A percentile compares a stretch with the other conserved stretches of the same genome.
These are phyloP conservation scores for Pseudorhiza aurosa DNA, from an alignment of 30 jellyfish, hydroid and myxozoan genomes.

Conservation along the genomic window DNA sequence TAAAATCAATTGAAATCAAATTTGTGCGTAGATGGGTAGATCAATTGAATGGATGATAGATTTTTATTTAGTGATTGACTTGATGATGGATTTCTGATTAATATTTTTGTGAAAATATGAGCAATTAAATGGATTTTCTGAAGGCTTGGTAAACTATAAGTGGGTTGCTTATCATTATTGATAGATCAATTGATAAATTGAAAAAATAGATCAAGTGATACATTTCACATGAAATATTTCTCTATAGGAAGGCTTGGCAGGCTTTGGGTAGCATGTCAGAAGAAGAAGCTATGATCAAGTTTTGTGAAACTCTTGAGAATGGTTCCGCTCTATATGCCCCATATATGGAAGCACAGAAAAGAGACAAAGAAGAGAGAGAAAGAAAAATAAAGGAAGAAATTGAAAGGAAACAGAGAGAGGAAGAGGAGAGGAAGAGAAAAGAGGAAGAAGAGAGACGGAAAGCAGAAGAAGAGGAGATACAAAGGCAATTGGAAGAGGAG, in stretches of 20 bases:
- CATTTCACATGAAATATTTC: too few relatives aligned
- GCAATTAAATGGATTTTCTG: too few relatives aligned
- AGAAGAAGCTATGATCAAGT: conserved; percentile 71
- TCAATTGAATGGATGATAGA: too few relatives aligned
- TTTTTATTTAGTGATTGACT: too few relatives aligned
- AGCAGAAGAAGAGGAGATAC: conserved; percentile 89
- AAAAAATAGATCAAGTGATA: too few relatives aligned
- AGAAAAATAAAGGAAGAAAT: conserved; percentile 69
- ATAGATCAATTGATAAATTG: too few relatives aligned
- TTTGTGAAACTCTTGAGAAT: conserved; percentile 76
- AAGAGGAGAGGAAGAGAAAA: conserved; percentile 72
- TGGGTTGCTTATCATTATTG: too few relatives aligned
- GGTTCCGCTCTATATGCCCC: conserved; percentile 63
- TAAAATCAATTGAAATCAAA: too few relatives aligned
- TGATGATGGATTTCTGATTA: too few relatives aligned
- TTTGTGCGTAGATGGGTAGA: too few relatives aligned
- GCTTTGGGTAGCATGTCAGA: conserved; percentile 72
- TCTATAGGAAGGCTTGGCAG: conserved; percentile 99
- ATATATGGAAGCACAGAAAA: conserved; percentile 77
- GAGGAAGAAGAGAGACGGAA: conserved; percentile 86
- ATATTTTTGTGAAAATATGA: too few relatives aligned
- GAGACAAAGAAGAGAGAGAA: conserved; percentile 84
- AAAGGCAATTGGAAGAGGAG: conserved; percentile 74
- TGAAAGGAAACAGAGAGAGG: conserved; percentile 74
- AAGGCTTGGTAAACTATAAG: too few relatives aligned